A percentile compares a stretch with the other conserved stretches of the same genome.
Evolutionary conservation across 1,140 invertebrate species (phyloP).

Genomic region (Cataglyphis hispanica): DNA sequence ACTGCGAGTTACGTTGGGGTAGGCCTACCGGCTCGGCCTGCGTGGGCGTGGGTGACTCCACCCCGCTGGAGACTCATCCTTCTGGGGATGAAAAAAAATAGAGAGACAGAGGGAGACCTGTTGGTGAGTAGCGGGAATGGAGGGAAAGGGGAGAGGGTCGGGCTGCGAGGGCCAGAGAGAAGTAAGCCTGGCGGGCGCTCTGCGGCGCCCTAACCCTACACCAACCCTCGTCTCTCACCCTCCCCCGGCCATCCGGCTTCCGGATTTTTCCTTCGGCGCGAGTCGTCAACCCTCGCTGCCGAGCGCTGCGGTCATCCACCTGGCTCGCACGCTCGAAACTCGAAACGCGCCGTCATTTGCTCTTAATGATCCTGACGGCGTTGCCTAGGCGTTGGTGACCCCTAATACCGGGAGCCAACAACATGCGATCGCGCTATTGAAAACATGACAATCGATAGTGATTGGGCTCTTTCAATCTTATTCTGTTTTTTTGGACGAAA

Average conservation of each 20-base stretch:
- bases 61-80: slow-evolving; percentile 82
- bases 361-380: slow-evolving; percentile 67
- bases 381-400: background rate
- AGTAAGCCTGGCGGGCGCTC: slow-evolving; percentile 69
- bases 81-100: slow-evolving; percentile 77
- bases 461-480: background rate
- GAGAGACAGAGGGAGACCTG: slow-evolving; percentile 58
- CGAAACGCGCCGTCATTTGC: slow-evolving; percentile 66
- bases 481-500: background rate
- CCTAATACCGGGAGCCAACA: background rate
- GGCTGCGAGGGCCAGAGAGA: slow-evolving; percentile 60
- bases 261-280: slow-evolving; percentile 74
- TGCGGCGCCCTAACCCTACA: slow-evolving; percentile 61
- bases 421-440: background rate
- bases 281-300: slow-evolving; percentile 72
- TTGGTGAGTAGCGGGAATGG: background rate
- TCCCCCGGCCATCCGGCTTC: slow-evolving; percentile 63
- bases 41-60: slow-evolving; percentile 85
- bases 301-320: slow-evolving; percentile 71
- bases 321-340: slow-evolving; percentile 68
- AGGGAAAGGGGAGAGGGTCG: background rate
- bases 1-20: slow-evolving; percentile 80
- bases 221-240: slow-evolving; percentile 54
- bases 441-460: background rate
- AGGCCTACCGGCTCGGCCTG: slow-evolving; percentile 82